Base-by-base conservation (phyloP, 2,888 invertebrate species). In the Synergus itoensis region DNA sequence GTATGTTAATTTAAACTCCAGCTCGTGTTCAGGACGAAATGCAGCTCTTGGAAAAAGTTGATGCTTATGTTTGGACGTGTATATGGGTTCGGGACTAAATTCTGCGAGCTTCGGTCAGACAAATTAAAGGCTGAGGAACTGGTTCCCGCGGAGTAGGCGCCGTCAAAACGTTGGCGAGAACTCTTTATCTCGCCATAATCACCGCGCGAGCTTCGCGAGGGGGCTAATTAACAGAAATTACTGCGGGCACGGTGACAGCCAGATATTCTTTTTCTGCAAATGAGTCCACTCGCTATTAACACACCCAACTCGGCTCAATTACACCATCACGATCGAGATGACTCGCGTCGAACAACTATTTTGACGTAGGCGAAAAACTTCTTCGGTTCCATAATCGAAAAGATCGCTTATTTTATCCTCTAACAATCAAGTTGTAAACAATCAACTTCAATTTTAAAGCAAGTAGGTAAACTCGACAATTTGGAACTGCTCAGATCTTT, bases 151-250 rank as follows among this genome's bases (percentile, higher is more conserved):
- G 73, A 16, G 73, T 57, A 73, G 73, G 73, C 73, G 73, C 73
- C 73, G 53, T 53, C 53, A 36, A 84, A 84, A 77, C 75, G 79
- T 78, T 65, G 79, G 80, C 82, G 80, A 28, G 77, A 78, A 63
- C 77, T 80, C 79, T 82, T 82, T 80, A 83, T 83, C 83, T 81
- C 64, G n/a, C 18, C 43, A 63, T 79, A 73, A 79, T 79, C 76
- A 62, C 62, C 45, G 63, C 48, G 63, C 82, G 79, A 82, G 80
- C 79, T 80, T 82, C 83, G 80, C 79, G 40, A 73, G 73, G 81
- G 82, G 81, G 77, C 81, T 83, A 82, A 83, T 82, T 84, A 84
- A 82, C 82, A 82, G 80, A 81, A 82, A 84, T 84, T 82, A 81
- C 80, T 57, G 80, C 81, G 79, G 62, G 75, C 81, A 79, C 79